phyloP scores from a whole-genome alignment of 23 tunicate species.

The Trididemnum miniatum region DNA sequence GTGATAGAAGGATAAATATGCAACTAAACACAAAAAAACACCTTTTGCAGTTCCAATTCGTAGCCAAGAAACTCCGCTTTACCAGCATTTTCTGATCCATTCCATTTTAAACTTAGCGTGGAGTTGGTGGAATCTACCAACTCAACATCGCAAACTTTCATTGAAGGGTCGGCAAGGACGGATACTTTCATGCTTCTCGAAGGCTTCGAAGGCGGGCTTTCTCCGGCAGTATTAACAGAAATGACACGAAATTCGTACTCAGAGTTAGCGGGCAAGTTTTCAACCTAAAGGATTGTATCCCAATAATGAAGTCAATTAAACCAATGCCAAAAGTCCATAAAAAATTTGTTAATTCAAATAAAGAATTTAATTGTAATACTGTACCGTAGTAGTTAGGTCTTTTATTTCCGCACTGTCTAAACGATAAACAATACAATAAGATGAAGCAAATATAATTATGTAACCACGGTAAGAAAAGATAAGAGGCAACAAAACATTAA shows the following conservation, averaged over 20 bases:
- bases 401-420: too few relatives aligned
- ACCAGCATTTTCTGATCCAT: constrained; percentile 64
- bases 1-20: too few relatives aligned
- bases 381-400: too few relatives aligned
- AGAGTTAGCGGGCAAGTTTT: constrained; percentile 32
- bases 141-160: constrained; percentile 62
- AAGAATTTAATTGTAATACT: too few relatives aligned
- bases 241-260: constrained; percentile 86
- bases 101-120: constrained; percentile 68
- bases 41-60: constrained; percentile 81
- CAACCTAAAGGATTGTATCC: constrained; percentile 30
- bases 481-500: too few relatives aligned
- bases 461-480: too few relatives aligned
- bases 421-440: too few relatives aligned
- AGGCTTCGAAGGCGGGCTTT: constrained; percentile 55
- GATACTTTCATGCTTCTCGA: constrained; percentile 48
- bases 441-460: too few relatives aligned
- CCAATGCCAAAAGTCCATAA: too few relatives aligned
- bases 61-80: constrained; percentile 76
- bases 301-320: too few relatives aligned
- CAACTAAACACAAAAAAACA: too few relatives aligned
- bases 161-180: constrained; percentile 65
- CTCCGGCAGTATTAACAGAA: constrained; percentile 74
- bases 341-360: too few relatives aligned
- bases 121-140: constrained; percentile 67